Evolutionary conservation across 2,797 vertebrate genomes (phyloP), one percentile per base, ranked within the genome.

Genomic region (Girardinus metallicus): DNA sequence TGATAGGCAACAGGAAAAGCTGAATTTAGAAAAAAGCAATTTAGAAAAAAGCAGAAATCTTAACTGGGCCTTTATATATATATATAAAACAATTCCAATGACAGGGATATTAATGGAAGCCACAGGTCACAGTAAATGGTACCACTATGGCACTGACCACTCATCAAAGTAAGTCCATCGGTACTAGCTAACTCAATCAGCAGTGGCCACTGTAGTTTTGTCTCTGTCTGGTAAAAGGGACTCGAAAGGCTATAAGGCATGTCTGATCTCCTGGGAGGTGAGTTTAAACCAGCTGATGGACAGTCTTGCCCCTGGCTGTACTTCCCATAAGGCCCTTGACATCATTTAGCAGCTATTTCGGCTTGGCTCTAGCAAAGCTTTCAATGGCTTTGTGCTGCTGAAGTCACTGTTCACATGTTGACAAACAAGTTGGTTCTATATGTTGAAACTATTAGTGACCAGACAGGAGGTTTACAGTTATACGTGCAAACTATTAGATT

Each of bases 311-410:
- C 77, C 80, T 81, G 80, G 80, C 85, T 85, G 79, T 73, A 84
- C 85, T 72, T 91, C 84, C 88, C 84, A 80, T 89, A 79, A 83
- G 82, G 85, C 84, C 81, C 87, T 85, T 92, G 87, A 75, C 80
- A 82, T 83, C 85, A 84, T 89, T 85, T 87, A 87, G 86, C 87
- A 91, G 81, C 80, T 51, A 78, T 60, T 80, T 78, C 68, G 39
- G 44, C 82, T 71, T 64, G 34, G 75, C 89, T 88, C 86, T 47
- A 83, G 82, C 68, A 87, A 83, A 73, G 73, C 79, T 77, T 73
- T 74, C 76, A 75, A 72, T 80, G 47, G 77, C 74, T 72, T 73
- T 81, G 74, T 85, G 81, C 82, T 82, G 74, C 83, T 75, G 1
- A 76, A 86, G 79, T 85, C 74, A 80, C 83, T 64, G 80, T 73